Evolutionary conservation across 2,797 vertebrate genomes (phyloP).

Genomic region (Okamejei kenojei): DNA sequence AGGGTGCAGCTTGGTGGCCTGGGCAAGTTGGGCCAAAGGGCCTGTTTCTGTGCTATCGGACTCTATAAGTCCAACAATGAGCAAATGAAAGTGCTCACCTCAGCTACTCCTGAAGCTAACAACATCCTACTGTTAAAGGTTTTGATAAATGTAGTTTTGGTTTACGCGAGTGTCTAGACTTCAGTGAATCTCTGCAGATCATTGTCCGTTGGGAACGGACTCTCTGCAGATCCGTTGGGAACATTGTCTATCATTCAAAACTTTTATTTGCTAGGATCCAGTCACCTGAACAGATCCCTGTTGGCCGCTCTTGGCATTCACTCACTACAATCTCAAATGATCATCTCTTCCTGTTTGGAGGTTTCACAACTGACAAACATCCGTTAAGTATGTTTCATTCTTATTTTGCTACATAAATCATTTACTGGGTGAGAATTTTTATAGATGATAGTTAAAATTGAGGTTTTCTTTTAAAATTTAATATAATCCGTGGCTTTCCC

Average conservation of each 20-base stretch:
- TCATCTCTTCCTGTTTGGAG: slow-evolving; percentile 90
- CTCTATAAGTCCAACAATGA: background rate
- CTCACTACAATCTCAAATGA: slow-evolving; percentile 77
- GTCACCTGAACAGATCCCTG: slow-evolving; percentile 68
- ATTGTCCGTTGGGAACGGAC: no score
- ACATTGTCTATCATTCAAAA: slow-evolving; percentile 24
- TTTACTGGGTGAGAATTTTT: slow-evolving; percentile 36
- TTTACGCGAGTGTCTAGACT: background rate
- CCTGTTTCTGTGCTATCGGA: no score
- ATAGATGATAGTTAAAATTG: slow-evolving; percentile 27
- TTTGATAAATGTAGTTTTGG: background rate
- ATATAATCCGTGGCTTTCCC: background rate
- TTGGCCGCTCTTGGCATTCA: slow-evolving; percentile 91
- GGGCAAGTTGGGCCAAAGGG: no score
- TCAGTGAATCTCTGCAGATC: background rate
- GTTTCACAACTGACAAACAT: slow-evolving; percentile 89
- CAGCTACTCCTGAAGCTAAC: background rate
- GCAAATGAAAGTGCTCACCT: background rate
- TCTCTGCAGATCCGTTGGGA: background rate
- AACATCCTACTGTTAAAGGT: background rate
- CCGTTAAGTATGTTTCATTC: slow-evolving; percentile 67
- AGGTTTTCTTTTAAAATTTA: background rate
- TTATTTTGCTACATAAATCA: slow-evolving; percentile 50
- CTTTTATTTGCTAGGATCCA: slow-evolving; percentile 51
- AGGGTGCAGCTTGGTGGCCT: no score